These are phyloP conservation scores for Salvator merianae DNA, from an alignment of 2,113 vertebrate genomes.

Conservation along the genomic window DNA sequence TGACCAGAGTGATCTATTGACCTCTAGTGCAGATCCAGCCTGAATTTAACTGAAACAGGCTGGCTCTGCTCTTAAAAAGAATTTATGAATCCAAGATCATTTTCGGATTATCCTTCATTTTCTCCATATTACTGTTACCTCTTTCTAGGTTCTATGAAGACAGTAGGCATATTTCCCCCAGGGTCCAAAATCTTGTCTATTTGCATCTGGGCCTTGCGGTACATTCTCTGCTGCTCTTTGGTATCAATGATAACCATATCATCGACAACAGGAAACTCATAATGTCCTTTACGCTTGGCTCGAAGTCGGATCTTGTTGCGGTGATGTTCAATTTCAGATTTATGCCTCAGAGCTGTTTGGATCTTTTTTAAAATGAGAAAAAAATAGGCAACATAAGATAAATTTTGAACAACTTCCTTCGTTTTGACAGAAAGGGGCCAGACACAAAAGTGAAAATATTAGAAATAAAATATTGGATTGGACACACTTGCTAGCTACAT, in stretches of 20 bases:
- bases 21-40: no score
- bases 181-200: conserved; percentile 98
- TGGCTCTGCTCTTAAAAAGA: no score
- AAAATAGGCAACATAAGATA: background rate
- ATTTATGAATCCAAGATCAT: no score
- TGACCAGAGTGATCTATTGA: no score
- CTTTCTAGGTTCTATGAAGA: conserved; percentile 91
- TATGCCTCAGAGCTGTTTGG: conserved; percentile 93
- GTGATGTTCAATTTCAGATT: conserved; percentile 97
- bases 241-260: conserved; percentile 82
- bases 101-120: background rate
- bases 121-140: conserved; percentile 69
- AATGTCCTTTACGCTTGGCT: conserved; percentile 95
- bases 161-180: conserved; percentile 79
- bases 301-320: conserved; percentile 97
- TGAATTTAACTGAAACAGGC: no score
- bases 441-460: background rate
- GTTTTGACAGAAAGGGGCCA: background rate
- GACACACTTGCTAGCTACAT: background rate
- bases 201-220: conserved; percentile 93
- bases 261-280: conserved; percentile 95
- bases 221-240: conserved; percentile 90
- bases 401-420: conserved; percentile 29
- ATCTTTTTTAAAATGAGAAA: conserved; percentile 74
- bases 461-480: conserved; percentile 4